Evolutionary conservation across 2,797 vertebrate species (phyloP).

Genomic region (Peromyscus aztecus): DNA sequence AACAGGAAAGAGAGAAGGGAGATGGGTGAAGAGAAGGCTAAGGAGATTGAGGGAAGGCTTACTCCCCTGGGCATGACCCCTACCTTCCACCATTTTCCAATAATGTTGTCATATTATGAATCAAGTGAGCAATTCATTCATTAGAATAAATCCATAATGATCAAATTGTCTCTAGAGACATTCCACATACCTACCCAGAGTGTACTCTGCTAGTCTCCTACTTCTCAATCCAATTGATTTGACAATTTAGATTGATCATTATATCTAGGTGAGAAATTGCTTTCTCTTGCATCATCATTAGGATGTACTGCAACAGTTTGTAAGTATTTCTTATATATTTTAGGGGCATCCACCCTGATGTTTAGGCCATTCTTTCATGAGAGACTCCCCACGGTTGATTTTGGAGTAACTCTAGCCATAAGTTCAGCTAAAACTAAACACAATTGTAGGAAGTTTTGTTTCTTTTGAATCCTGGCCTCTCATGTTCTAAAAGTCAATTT

Average conservation of each 20-base stretch:
- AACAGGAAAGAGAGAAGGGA: not conserved
- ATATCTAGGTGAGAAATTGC: not conserved
- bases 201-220: not conserved
- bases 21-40: not conserved
- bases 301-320: not conserved
- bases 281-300: not conserved
- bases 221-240: not conserved
- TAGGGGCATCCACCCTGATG: not conserved
- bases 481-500: not conserved
- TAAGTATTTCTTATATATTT: not conserved
- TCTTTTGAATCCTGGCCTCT: not conserved
- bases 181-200: not conserved
- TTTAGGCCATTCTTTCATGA: not conserved
- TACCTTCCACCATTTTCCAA: not conserved
- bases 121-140: not conserved
- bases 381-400: not conserved
- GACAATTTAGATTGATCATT: not conserved
- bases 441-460: not conserved
- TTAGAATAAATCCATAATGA: not conserved
- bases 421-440: not conserved
- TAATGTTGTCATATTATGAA: not conserved
- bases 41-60: not conserved
- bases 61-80: not conserved
- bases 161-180: not conserved
- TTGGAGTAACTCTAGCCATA: not conserved